These are phyloP conservation scores for Paramisgurnus dabryanus DNA, from an alignment of 2,113 vertebrate species.

Conservation along the genomic window DNA sequence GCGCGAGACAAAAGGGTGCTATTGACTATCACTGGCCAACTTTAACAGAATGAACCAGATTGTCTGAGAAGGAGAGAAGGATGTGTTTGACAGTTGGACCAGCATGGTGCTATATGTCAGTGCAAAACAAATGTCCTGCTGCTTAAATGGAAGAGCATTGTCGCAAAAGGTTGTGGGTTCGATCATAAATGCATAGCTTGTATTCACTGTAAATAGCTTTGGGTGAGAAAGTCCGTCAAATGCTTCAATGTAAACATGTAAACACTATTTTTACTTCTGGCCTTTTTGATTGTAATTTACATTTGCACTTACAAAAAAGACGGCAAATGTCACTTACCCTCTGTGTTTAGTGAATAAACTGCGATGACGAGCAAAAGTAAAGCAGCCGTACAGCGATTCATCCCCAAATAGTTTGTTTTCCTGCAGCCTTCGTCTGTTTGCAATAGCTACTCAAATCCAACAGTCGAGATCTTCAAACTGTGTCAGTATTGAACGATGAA, in stretches of 20 bases:
- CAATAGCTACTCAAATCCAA: neutral
- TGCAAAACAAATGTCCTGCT: too few relatives aligned
- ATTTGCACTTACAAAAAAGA: neutral
- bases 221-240: too few relatives aligned
- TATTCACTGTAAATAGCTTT: too few relatives aligned
- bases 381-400: slow-evolving; percentile 86
- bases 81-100: slow-evolving; percentile 14
- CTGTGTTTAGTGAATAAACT: slow-evolving; percentile 80
- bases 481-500: neutral
- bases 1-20: slow-evolving; percentile 42
- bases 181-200: neutral
- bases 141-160: neutral
- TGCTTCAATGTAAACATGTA: too few relatives aligned
- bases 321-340: slow-evolving; percentile 78
- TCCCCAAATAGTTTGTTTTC: slow-evolving; percentile 66
- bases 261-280: too few relatives aligned
- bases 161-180: neutral
- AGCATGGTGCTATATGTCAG: neutral
- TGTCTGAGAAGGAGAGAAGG: neutral
- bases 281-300: too few relatives aligned
- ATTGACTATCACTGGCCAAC: slow-evolving; percentile 31
- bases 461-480: slow-evolving; percentile 53
- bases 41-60: slow-evolving; percentile 18
- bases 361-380: slow-evolving; percentile 85
- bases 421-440: slow-evolving; percentile 27